These are phyloP conservation scores for Drosophila longiperda DNA, from an alignment of 2,888 invertebrate species.

Conservation along the genomic window DNA sequence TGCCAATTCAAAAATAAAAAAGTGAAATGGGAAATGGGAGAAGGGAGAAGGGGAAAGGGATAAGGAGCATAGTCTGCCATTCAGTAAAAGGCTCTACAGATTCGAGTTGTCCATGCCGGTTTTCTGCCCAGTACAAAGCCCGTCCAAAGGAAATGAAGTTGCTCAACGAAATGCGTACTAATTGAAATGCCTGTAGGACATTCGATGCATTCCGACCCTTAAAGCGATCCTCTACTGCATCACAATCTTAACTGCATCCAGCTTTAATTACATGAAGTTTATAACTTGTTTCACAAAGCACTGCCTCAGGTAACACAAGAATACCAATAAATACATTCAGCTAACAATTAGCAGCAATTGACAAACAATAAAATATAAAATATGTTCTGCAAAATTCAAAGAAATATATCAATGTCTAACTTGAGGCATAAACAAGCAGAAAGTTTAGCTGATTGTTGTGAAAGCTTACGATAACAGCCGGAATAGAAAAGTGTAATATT, in stretches of 20 bases:
- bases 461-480: not conserved
- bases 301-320: not conserved
- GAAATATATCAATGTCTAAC: not conserved
- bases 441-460: too few species aligned
- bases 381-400: not conserved
- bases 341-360: not conserved
- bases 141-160: slow-evolving; percentile 50
- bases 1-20: slow-evolving; percentile 30
- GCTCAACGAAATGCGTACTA: slow-evolving; percentile 44
- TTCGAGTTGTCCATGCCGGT: slow-evolving; percentile 15
- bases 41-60: too few species aligned
- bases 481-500: not conserved
- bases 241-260: slow-evolving; percentile 7
- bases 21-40: too few species aligned
- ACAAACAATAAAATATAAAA: not conserved
- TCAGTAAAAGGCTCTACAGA: slow-evolving; percentile 45
- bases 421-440: not conserved
- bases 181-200: slow-evolving; percentile 53
- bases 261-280: slow-evolving; percentile 27
- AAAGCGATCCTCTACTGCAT: slow-evolving; percentile 1
- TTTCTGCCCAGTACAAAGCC: slow-evolving; percentile 5
- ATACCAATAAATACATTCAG: not conserved
- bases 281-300: slow-evolving; percentile 22
- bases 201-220: slow-evolving; percentile 10
- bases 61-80: slow-evolving; percentile 31